Percentiles rank a stretch among this genome's conserved stretches.
These are phyloP conservation scores for Dryococelus australis DNA, from an alignment of 2,888 invertebrate species.

Conservation along the genomic window DNA sequence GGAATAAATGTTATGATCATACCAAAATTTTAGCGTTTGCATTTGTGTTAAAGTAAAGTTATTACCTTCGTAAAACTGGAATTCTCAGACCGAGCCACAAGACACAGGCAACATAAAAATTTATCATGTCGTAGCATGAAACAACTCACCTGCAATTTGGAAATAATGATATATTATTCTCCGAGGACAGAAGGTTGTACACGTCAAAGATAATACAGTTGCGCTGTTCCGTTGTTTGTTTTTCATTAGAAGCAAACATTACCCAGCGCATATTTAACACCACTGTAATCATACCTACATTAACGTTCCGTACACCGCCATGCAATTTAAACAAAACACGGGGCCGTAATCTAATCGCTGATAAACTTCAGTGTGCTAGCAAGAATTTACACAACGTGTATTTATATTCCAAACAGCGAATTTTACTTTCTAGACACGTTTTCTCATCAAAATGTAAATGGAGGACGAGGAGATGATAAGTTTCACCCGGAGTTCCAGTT, in stretches of 20 bases:
- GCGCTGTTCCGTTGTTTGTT: background rate
- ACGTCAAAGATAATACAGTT: background rate
- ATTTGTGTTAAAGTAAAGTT: too few relatives aligned
- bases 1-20: too few relatives aligned
- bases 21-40: too few relatives aligned
- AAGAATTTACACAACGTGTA: background rate
- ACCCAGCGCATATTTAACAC: background rate
- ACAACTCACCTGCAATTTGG: background rate
- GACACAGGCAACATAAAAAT: background rate
- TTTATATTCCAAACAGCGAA: background rate
- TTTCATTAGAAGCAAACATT: slow-evolving; percentile 1
- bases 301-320: background rate
- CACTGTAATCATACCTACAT: background rate
- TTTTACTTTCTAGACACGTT: background rate
- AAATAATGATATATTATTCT: background rate
- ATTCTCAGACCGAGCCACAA: background rate
- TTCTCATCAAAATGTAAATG: slow-evolving; percentile 8
- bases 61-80: background rate
- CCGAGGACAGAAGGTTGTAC: background rate
- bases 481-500: background rate
- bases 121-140: background rate
- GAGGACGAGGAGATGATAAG: slow-evolving; percentile 10
- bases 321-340: background rate
- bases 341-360: background rate
- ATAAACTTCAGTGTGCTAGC: background rate